Conservation (phyloP, 2,797 vertebrate genomes). For the Pogoniulus pusillus region DNA sequence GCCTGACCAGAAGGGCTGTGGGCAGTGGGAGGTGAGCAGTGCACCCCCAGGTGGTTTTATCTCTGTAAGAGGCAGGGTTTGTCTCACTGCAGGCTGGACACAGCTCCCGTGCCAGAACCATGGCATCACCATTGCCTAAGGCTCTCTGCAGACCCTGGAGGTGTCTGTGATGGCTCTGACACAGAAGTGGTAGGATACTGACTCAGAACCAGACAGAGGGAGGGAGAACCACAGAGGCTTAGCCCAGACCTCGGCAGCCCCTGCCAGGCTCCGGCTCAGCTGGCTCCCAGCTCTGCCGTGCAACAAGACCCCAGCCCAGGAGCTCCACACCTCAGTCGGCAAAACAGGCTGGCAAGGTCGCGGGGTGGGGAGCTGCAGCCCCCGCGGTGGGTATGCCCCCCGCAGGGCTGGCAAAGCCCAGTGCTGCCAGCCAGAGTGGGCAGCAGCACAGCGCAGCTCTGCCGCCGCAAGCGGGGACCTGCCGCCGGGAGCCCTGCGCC, state of each 20-base stretch:
- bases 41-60: background rate
- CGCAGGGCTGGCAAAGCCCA: too few species aligned
- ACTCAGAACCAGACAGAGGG: too few species aligned
- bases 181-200: background rate
- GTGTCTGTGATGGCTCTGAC: background rate
- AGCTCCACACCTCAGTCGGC: background rate
- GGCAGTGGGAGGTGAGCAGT: background rate
- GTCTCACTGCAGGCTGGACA: background rate
- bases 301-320: background rate
- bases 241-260: background rate
- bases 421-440: background rate
- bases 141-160: background rate
- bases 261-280: background rate
- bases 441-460: background rate
- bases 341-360: background rate
- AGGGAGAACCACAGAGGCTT: background rate
- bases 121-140: background rate
- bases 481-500: background rate
- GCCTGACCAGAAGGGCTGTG: too few species aligned
- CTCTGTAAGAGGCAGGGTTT: background rate
- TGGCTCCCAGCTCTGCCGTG: background rate
- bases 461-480: background rate
- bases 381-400: too few species aligned
- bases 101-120: background rate
- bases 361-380: accelerated